Base-by-base conservation (phyloP, 2,888 invertebrate species). In the Drosophila hamatofila region DNA sequence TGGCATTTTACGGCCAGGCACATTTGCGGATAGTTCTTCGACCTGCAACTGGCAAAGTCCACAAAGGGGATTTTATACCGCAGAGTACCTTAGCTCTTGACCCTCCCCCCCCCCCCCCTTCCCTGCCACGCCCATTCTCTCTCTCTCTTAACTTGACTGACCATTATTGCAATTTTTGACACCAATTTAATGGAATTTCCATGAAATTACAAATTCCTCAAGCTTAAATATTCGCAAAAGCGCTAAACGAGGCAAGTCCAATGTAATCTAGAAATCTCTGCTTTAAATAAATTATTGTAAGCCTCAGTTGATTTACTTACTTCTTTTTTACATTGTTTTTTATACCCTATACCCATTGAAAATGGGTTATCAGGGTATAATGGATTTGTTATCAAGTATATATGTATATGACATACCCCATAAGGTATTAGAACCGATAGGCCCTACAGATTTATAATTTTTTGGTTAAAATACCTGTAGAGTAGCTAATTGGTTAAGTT, bases 91-190 rank as follows among this genome's bases (percentile, higher is more conserved):
- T 30, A 23, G 27, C 27, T 25, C 9, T 5, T 46, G 25, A 1
- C 27, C 5, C 48, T n/a, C 30, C 14, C 18, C 18, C 11, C 7
- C 7, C 1, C 27, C 5, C 48, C 11, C 30, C 14, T 14, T 12
- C 11, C 7, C 7, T 3, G 1, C 23, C 2, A 1, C 39, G 6
- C n/a, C 16, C 7, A n/a, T 1, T 37, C 37, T 37, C 16, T 35
- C 16, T 37, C 16, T 16, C 52, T 8, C 16, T 16, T 2, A 55
- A n/a, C 39, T 61, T 14, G 25, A n/a, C 48, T 68, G 57, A 62
- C 69, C 72, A 71, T 73, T 75, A 78, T 83, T 76, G 75, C 85
- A 79, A 79, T 74, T 83, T 82, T 80, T 73, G 78, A 72, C 80
- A 80, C 67, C 70, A 75, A 71, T 66, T 75, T 68, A 85, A 82